Conservation (phyloP, 53 echinoderm and acorn worm genomes). For the Luidia sarsii region DNA sequence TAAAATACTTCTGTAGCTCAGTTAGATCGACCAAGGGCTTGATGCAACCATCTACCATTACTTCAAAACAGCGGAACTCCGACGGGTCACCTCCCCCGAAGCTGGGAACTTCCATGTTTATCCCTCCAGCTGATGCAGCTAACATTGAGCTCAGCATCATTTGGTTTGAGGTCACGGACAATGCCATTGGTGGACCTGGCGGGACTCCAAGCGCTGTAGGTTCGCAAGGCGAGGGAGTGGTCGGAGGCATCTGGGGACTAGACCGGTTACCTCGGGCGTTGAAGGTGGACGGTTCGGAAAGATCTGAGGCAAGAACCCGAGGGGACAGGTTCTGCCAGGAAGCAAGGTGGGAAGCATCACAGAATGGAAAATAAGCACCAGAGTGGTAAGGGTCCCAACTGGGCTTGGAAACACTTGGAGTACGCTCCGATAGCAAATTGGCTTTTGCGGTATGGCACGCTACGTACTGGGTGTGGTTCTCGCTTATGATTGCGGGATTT, state of each 20-base stretch:
- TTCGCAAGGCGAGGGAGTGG: too few relatives aligned
- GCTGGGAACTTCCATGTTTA: conserved; percentile 6
- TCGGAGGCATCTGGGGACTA: neutral
- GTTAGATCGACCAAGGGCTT: conserved; percentile 3
- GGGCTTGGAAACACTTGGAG: neutral
- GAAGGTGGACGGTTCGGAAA: neutral
- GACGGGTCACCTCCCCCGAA: conserved; percentile 9
- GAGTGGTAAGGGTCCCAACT: neutral
- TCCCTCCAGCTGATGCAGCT: too few relatives aligned
- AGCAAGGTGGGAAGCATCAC: too few relatives aligned
- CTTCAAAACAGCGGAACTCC: too few relatives aligned
- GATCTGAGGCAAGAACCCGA: neutral
- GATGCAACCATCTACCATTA: conserved; percentile 7
- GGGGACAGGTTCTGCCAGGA: too few relatives aligned
- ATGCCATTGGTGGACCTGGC: too few relatives aligned
- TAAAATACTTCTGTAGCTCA: conserved; percentile 15
- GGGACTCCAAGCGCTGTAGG: too few relatives aligned
- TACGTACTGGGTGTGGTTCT: neutral
- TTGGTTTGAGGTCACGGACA: too few relatives aligned
- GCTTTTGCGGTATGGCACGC: neutral
- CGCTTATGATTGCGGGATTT: neutral
- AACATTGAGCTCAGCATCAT: too few relatives aligned
- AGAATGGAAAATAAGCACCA: neutral
- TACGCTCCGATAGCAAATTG: neutral
- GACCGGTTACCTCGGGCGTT: neutral